Evolutionary conservation across 2,113 vertebrate genomes (phyloP).

Genomic region (Lampris megalopsis): DNA sequence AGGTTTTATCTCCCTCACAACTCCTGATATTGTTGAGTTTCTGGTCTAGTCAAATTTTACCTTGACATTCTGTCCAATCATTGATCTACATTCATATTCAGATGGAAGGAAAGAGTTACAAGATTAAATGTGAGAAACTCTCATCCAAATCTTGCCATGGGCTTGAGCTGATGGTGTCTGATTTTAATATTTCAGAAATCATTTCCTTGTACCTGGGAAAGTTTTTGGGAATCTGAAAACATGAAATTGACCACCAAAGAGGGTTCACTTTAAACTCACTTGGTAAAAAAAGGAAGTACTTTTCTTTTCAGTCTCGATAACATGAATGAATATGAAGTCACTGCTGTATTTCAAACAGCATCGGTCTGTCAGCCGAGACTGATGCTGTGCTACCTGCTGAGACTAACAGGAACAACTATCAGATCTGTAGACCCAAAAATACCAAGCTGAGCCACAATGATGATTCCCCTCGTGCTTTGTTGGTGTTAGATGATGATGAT

Average conservation of each 20-base stretch:
- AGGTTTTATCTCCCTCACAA: conserved; percentile 44
- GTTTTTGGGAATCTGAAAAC: no score
- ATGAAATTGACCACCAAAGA: background rate
- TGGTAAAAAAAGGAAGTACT: background rate
- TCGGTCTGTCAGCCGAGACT: conserved; percentile 30
- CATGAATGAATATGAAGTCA: conserved; percentile 10
- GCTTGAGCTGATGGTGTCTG: background rate
- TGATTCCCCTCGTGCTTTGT: conserved; percentile 27
- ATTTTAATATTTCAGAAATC: no score
- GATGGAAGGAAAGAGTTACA: conserved; percentile 4
- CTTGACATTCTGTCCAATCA: background rate
- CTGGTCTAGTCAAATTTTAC: background rate
- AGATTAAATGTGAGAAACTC: conserved; percentile 3
- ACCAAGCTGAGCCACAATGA: conserved; percentile 12
- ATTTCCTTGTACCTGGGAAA: no score
- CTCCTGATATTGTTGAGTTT: conserved; percentile 14
- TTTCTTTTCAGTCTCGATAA: background rate
- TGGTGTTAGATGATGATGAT: conserved; percentile 16
- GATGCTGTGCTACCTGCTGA: conserved; percentile 37
- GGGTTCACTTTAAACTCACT: conserved; percentile 4
- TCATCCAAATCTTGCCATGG: conserved; percentile 3
- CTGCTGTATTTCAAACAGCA: conserved; percentile 19
- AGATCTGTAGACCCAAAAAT: conserved; percentile 40
- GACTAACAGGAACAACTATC: conserved; percentile 25
- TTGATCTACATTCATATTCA: conserved; percentile 2